A percentile compares a stretch with the other conserved stretches of the same genome.
These are phyloP conservation scores for Clostera curtula DNA, from an alignment of 2,888 invertebrate species.

Conservation along the genomic window DNA sequence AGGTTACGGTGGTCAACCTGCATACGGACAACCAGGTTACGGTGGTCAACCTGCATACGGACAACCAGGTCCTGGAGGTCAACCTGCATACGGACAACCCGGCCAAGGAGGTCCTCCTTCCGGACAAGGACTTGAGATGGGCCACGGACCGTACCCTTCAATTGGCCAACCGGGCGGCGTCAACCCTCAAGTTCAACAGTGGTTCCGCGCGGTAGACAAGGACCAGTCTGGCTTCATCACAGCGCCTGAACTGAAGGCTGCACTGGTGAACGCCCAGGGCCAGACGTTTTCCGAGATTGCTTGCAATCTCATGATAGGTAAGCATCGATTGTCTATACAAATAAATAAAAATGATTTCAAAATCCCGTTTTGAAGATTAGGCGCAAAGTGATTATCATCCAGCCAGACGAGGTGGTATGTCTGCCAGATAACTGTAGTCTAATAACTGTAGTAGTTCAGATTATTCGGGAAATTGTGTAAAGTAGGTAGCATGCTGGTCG, in stretches of 20 bases:
- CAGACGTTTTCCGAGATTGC: conserved; percentile 87
- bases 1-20: conserved; percentile 18
- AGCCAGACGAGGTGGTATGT: too few species aligned
- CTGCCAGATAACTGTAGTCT: too few species aligned
- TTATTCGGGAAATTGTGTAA: too few species aligned
- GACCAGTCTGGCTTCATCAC: conserved; percentile 90
- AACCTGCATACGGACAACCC: conserved; percentile 12
- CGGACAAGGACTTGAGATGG: conserved; percentile 47
- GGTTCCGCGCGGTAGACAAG: conserved; percentile 89
- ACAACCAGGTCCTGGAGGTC: conserved; percentile 10
- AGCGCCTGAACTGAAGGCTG: conserved; percentile 83
- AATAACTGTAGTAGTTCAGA: too few species aligned
- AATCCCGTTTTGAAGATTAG: too few species aligned
- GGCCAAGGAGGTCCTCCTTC: conserved; percentile 19
- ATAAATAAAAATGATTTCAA: too few species aligned
- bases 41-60: conserved; percentile 28
- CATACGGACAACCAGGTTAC: conserved; percentile 22
- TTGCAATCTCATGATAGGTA: conserved; percentile 91
- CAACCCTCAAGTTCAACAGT: conserved; percentile 85
- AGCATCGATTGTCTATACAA: too few species aligned
- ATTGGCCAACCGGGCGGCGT: conserved; percentile 68
- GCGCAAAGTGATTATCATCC: too few species aligned
- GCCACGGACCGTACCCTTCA: conserved; percentile 65
- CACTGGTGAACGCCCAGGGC: conserved; percentile 90
- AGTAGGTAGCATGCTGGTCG: too few species aligned